These are phyloP conservation scores for Amblyjoppa proteus DNA, from an alignment of 2,888 invertebrate species.

Conservation along the genomic window DNA sequence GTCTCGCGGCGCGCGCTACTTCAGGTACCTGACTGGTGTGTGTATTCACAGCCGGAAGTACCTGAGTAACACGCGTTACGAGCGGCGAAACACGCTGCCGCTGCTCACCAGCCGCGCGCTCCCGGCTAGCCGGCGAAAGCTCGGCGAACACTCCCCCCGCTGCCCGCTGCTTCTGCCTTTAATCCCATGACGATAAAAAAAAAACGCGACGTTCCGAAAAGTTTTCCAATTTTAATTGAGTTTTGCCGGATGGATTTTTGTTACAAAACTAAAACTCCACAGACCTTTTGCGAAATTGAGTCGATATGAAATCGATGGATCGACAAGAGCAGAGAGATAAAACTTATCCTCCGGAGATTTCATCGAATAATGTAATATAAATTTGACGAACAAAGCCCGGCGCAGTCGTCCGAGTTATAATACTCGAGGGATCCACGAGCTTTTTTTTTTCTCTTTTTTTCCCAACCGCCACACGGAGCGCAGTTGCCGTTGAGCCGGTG, in stretches of 20 bases:
- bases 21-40: slow-evolving; percentile 98
- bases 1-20: slow-evolving; percentile 97
- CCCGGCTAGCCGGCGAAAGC: neutral
- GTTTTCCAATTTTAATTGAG: neutral
- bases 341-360: slow-evolving; percentile 20
- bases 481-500: neutral
- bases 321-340: neutral
- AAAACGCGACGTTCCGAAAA: neutral
- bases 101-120: neutral
- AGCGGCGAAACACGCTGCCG: slow-evolving; percentile 78
- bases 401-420: neutral
- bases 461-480: slow-evolving; percentile 31
- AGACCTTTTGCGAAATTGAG: slow-evolving; percentile 18
- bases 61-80: slow-evolving; percentile 95
- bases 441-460: neutral
- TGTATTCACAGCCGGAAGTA: slow-evolving; percentile 91
- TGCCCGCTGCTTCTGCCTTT: neutral
- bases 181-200: neutral
- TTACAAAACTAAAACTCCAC: neutral
- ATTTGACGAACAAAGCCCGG: neutral
- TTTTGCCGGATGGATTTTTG: neutral
- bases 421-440: slow-evolving; percentile 4
- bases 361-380: slow-evolving; percentile 12
- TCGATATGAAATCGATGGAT: slow-evolving; percentile 5
- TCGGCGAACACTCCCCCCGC: neutral